A percentile compares a stretch with the other conserved stretches of the same genome.
These are phyloP conservation scores for Belonocnema kinseyi DNA, from an alignment of 1,140 invertebrate species.

Conservation along the genomic window DNA sequence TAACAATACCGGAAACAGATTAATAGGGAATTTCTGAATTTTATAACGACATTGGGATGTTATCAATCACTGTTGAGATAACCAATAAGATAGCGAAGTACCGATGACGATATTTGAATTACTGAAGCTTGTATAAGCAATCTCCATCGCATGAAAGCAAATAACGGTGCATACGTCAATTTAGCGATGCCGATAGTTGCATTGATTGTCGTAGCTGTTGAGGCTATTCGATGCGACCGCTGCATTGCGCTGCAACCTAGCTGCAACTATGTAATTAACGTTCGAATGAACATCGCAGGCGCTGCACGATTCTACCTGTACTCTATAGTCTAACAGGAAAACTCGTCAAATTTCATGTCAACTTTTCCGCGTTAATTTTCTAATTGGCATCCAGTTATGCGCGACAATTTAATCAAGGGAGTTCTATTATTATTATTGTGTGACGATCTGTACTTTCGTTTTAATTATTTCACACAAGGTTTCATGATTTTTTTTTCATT, in stretches of 20 bases:
- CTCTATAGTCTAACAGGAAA: neutral
- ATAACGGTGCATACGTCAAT: conserved; percentile 25
- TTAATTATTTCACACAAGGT: too few species aligned
- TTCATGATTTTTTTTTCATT: too few species aligned
- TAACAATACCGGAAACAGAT: too few species aligned
- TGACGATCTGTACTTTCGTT: too few species aligned
- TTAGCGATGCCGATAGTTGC: conserved; percentile 14
- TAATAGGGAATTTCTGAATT: too few species aligned
- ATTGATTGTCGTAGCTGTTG: conserved; percentile 24
- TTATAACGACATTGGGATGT: neutral
- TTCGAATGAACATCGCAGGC: conserved; percentile 20
- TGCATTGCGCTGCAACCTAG: too few species aligned
- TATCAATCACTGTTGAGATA: neutral
- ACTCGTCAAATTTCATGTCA: conserved; percentile 20
- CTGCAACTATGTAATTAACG: conserved; percentile 7
- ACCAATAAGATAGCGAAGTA: neutral
- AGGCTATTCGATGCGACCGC: conserved; percentile 12
- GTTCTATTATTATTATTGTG: neutral
- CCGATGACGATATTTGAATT: neutral
- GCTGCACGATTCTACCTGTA: neutral
- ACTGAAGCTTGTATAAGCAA: conserved; percentile 6
- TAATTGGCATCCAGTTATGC: neutral
- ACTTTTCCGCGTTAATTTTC: neutral
- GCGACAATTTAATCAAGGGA: neutral
- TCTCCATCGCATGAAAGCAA: neutral